Percentiles rank a stretch among this genome's conserved stretches.
Evolutionary conservation across 1,140 invertebrate genomes (phyloP).

Genomic region (Euura lappo): DNA sequence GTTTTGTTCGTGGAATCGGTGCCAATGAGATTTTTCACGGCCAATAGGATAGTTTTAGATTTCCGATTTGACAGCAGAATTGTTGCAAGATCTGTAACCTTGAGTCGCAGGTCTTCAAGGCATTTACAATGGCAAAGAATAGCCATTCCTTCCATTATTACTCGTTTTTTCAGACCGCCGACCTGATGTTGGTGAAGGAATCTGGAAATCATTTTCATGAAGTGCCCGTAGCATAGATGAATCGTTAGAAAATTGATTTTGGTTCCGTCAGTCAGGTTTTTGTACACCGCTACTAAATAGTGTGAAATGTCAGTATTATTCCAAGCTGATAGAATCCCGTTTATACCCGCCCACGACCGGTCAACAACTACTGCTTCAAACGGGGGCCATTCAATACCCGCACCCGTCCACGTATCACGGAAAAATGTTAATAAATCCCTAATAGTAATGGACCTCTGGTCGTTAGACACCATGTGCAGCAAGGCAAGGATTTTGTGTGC

Average conservation of each 20-base stretch:
- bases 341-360: constrained; percentile 20
- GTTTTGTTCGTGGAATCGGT: too few species aligned
- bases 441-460: constrained; percentile 18
- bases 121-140: constrained; percentile 7
- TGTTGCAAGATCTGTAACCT: too few species aligned
- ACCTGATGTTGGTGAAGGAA: constrained; percentile 13
- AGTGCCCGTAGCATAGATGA: constrained; percentile 15
- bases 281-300: constrained; percentile 14
- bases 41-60: too few species aligned
- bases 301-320: constrained; percentile 13
- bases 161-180: background rate
- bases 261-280: background rate
- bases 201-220: constrained; percentile 23
- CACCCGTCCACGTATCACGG: background rate
- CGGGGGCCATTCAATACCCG: constrained; percentile 16
- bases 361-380: constrained; percentile 16
- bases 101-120: too few species aligned
- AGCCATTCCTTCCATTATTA: constrained; percentile 19
- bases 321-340: constrained; percentile 15
- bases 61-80: too few species aligned
- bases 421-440: constrained; percentile 17
- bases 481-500: constrained; percentile 16
- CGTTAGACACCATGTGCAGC: constrained; percentile 17
- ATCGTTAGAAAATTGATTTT: too few species aligned
- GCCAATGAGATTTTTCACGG: too few species aligned